Conservation (phyloP, 2,113 vertebrate genomes). For the Tragelaphus buxtoni region DNA sequence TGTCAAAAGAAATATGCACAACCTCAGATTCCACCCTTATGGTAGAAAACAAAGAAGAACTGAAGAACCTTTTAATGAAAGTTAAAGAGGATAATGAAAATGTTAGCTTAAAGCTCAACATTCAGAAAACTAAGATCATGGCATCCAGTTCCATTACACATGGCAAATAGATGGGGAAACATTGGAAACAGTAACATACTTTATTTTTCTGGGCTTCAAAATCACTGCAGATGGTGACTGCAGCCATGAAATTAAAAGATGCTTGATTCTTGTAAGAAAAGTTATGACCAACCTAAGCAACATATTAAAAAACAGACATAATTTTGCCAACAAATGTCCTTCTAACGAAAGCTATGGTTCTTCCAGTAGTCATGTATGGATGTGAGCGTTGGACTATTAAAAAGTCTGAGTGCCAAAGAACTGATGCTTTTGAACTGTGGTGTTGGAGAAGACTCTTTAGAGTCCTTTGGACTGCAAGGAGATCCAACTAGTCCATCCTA, state of each 20-base stretch:
- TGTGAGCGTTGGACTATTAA: too few species aligned
- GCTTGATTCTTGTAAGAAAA: too few species aligned
- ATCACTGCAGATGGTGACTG: too few species aligned
- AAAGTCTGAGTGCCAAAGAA: background rate
- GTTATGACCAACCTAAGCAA: too few species aligned
- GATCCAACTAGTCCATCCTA: background rate
- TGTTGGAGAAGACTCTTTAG: background rate
- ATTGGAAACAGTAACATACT: too few species aligned
- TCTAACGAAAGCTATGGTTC: too few species aligned
- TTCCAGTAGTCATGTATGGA: too few species aligned
- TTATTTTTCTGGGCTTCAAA: too few species aligned
- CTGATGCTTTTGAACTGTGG: background rate
- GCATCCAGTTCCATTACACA: background rate
- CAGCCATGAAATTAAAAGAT: too few species aligned
- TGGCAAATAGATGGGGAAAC: too few species aligned
- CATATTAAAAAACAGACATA: too few species aligned
- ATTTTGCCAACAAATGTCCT: too few species aligned
- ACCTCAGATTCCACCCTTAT: background rate
- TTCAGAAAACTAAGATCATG: background rate
- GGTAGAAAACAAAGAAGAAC: background rate
- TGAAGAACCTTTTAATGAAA: background rate
- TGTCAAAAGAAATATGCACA: background rate
- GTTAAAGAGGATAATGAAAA: background rate
- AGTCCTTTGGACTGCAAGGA: background rate
- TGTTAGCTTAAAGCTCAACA: background rate